Percentiles rank a stretch among this genome's conserved stretches.
These are phyloP conservation scores for Hydropotes inermis DNA, from an alignment of 2,113 vertebrate genomes.

Conservation along the genomic window DNA sequence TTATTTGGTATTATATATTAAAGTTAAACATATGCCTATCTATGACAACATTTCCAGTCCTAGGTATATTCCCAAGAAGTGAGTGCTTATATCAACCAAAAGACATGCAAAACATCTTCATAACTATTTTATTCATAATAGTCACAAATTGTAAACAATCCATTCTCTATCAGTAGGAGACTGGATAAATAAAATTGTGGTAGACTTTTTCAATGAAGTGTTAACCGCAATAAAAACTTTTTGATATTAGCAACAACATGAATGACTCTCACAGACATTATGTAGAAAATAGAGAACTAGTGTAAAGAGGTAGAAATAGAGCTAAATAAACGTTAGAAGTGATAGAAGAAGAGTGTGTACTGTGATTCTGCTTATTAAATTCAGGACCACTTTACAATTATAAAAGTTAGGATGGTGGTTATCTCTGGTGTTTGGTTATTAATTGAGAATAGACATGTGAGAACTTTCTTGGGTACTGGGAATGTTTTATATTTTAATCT, in stretches of 20 bases:
- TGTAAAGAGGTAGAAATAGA: neutral
- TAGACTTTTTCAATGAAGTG: neutral
- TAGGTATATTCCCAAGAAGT: neutral
- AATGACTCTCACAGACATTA: neutral
- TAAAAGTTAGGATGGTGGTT: neutral
- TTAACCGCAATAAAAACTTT: neutral
- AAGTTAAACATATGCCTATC: neutral
- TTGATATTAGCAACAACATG: neutral
- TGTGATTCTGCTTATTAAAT: neutral
- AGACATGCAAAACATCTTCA: neutral
- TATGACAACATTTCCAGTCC: neutral
- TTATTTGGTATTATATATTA: neutral
- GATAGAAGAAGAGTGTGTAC: neutral
- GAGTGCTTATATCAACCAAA: neutral
- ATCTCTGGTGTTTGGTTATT: neutral
- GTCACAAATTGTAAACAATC: neutral
- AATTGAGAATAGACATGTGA: conserved; percentile 6
- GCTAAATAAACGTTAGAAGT: conserved; percentile 16
- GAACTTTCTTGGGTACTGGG: neutral
- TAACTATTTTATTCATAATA: neutral
- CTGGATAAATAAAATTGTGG: neutral
- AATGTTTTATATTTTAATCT: conserved; percentile 19
- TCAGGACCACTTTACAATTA: neutral
- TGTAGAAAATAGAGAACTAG: neutral
- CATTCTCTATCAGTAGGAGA: neutral